Base-by-base conservation (phyloP, 2,797 vertebrate genomes). In the Rhinichthys osculus region DNA sequence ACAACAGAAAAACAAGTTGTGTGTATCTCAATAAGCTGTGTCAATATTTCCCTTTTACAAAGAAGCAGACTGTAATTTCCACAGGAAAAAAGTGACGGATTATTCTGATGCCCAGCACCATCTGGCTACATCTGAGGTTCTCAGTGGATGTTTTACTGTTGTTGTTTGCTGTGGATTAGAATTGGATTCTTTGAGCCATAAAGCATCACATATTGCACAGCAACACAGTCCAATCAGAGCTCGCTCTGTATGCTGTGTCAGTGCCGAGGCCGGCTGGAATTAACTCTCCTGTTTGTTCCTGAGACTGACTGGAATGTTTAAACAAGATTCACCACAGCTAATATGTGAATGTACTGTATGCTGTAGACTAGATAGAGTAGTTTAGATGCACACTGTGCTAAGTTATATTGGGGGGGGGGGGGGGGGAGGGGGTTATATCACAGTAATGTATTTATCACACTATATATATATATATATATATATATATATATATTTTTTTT, bases 101-200 rank as follows among this genome's bases (percentile, higher is more conserved):
- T 76, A 66, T 84, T n/a, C 23, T 66, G 64, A 84, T 44, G 81
- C 44, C 72, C 81, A 44, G 52, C 52, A 33, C 81, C 81, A 82
- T 82, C 81, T 82, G 81, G 70, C 38, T 72, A 44, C 54, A 82
- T 82, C 81, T 23, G 54, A 30, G 38, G 16, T 66, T 69, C 73
- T 35, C 70, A 27, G 38, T 52, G 44, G 47, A 40, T 77, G 54
- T 74, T 84, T 69, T 77, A 85, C 67, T 76, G 87, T 83, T 82
- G 35, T 30, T 85, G 85, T 88, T 88, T 86, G 82, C 30, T 70
- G 54, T 40, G 85, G 82, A 88, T 78, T 87, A 77, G 47, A 84
- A 74, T 84, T 79, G 73, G 52, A 76, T 67, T 86, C 62, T 86
- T 50, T 72, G 76, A 85, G 78, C 69, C 30, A 81, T 81, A 52